Evolutionary conservation across 53 echinoderm and acorn worm genomes (phyloP), one percentile per base, ranked within the genome.

Genomic region (Actinopyga echinites): DNA sequence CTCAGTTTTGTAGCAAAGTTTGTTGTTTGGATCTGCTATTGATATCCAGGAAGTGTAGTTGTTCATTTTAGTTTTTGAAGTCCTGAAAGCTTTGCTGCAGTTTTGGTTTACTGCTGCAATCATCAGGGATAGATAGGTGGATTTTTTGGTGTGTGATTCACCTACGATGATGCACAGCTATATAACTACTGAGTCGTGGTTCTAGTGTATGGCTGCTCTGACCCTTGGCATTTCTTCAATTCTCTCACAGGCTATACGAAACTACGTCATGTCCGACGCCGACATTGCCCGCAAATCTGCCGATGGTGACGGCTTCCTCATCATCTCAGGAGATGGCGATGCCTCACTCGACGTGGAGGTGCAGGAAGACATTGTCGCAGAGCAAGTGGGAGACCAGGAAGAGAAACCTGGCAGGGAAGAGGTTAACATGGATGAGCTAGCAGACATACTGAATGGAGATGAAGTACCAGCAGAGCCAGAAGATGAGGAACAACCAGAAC

Each of bases 201-300:
- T 59, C 28, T 22, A 59, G 22, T 22, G 4, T 24, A 87, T 87
- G 87, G 87, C 83, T 33, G 83, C 55, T 55, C 25, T 57, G 13
- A 62, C 83, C 64, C 81, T 89, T 34, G 40, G 68, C 42, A 69
- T 59, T n/a, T 71, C 81, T 49, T 85, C 61, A 24, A 60, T 89
- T 32, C 63, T 89, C 21, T 85, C 85, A 28, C 89, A 89, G 89
- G 54, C 83, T 13, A 23, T 89, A n/a, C 64, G 71, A 73, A 85
- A 80, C 80, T 89, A 85, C 82, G 73, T 85, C 22, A 71, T 89
- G 85, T 84, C 64, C 32, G 89, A 89, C 29, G 85, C 89, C 8
- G 89, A 89, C 40, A 80, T 89, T 31, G 89, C 85, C 57, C 64
- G 89, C 59, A 77, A 84, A 17, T 89, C 89, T n/a, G 68, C 66